A percentile compares a stretch with the other conserved stretches of the same genome.
phyloP scores from a whole-genome alignment of 2,888 invertebrate species.

The Anthophora plumipes region DNA sequence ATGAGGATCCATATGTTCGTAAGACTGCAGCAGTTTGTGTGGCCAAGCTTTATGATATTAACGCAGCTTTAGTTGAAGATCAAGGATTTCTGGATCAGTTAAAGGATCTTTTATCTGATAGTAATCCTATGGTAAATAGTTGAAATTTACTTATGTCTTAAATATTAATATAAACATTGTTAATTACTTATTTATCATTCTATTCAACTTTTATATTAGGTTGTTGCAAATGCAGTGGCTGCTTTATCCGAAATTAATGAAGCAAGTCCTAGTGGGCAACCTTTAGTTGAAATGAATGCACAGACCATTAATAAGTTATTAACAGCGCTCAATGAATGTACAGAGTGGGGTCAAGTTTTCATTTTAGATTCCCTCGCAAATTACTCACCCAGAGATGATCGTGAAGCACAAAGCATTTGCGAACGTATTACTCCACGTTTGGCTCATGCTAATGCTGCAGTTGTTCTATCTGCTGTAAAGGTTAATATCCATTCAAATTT shows the following conservation, averaged over 20 bases:
- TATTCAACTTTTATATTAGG: slow-evolving; percentile 81
- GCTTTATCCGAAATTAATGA: slow-evolving; percentile 99
- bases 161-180: background rate
- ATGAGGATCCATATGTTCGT: slow-evolving; percentile 98
- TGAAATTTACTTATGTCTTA: slow-evolving; percentile 13
- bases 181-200: background rate
- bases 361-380: slow-evolving; percentile 98
- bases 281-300: slow-evolving; percentile 98
- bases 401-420: slow-evolving; percentile 99
- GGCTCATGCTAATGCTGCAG: slow-evolving; percentile 99
- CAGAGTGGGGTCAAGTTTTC: slow-evolving; percentile 99
- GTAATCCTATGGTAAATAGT: slow-evolving; percentile 96
- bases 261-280: slow-evolving; percentile 97
- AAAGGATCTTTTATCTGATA: slow-evolving; percentile 98
- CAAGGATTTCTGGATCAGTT: slow-evolving; percentile 99
- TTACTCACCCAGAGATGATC: slow-evolving; percentile 97
- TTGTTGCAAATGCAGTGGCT: slow-evolving; percentile 99
- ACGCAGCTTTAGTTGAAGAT: slow-evolving; percentile 88
- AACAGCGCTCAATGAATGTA: slow-evolving; percentile 99
- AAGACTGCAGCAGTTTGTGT: slow-evolving; percentile 99
- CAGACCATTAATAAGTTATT: slow-evolving; percentile 98
- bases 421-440: slow-evolving; percentile 98
- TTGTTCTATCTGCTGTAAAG: slow-evolving; percentile 99
- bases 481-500: slow-evolving; percentile 83
- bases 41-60: slow-evolving; percentile 99